Base-by-base conservation (phyloP, 1,140 invertebrate genomes). In the Cryptotermes secundus region DNA sequence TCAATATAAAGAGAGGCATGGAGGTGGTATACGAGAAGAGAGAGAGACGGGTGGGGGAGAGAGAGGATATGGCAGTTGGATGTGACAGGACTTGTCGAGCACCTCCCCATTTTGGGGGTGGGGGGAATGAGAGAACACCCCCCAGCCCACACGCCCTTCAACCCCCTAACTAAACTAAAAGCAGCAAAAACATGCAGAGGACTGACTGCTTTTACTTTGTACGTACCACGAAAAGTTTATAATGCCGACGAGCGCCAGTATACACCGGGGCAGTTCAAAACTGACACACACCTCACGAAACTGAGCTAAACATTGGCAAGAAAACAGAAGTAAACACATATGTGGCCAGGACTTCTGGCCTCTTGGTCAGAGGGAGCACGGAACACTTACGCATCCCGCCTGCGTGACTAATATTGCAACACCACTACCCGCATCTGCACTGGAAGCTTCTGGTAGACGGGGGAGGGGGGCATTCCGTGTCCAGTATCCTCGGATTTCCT, bases 61-160 rank as follows among this genome's bases (percentile, higher is more conserved):
- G n/a, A 10, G 26, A 31, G 59, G 59, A 31, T 26, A 31, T 72
- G 59, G 59, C 59, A 72, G 59, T 72, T 72, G 59, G 59, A 72
- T 72, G 59, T 72, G 59, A 72, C 59, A 72, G 59, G 59, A 72
- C 59, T 72, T 72, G 59, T 72, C 59, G 59, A 72, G 59, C 59
- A 72, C 59, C 59, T 72, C 59, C 59, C 59, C 59, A 72, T 72
- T 72, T 72, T 72, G 6, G 59, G n/a, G 59, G 59, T 72, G 59
- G 59, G 59, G 59, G 59, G n/a, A 65, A 45, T 45, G 45, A 45
- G 45, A 45, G 45, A 45, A 45, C 45, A 45, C 45, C 45, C 45
- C 59, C 24, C 59, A n/a, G 3, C 59, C 59, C 59, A 65, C 24
- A n/a, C 24, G 59, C 59, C 59, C 59, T n/a, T n/a, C 24, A n/a